Conservation (phyloP, 1,140 invertebrate species). For the Diorhabda carinulata region DNA sequence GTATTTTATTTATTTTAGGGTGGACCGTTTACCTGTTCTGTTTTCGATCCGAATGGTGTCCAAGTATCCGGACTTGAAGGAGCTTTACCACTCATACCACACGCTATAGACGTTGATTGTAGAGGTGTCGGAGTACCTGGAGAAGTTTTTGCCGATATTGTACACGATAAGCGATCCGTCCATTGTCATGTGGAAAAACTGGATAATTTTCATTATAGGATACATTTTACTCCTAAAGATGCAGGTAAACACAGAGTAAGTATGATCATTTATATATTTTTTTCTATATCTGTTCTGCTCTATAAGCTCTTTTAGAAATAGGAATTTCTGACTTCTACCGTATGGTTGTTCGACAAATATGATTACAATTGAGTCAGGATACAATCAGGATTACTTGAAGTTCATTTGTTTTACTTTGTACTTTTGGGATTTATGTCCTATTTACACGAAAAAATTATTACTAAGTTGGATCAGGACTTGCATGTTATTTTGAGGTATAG, state of each 20-base stretch:
- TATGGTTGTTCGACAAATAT: no score
- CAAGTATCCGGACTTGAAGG: constrained; percentile 71
- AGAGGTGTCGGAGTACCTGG: constrained; percentile 82
- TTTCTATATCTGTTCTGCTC: background rate
- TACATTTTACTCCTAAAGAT: constrained; percentile 84
- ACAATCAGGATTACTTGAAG: no score
- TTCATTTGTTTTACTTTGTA: no score
- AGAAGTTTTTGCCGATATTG: constrained; percentile 84
- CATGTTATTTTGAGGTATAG: background rate
- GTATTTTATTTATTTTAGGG: constrained; percentile 54
- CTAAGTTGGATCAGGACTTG: background rate
- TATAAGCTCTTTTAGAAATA: no score
- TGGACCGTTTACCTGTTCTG: constrained; percentile 94
- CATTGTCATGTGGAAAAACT: constrained; percentile 81
- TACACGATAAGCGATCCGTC: constrained; percentile 77
- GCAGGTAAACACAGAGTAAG: constrained; percentile 82
- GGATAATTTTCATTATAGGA: constrained; percentile 66
- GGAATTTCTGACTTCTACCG: no score
- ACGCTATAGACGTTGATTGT: constrained; percentile 68
- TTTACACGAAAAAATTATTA: no score
- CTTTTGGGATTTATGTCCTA: no score
- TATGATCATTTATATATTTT: background rate
- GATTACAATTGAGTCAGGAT: no score
- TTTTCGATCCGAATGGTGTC: constrained; percentile 91
- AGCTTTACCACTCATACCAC: constrained; percentile 70